Base-by-base conservation (phyloP, 2,797 vertebrate genomes). In the Crocodylus rhombifer region DNA sequence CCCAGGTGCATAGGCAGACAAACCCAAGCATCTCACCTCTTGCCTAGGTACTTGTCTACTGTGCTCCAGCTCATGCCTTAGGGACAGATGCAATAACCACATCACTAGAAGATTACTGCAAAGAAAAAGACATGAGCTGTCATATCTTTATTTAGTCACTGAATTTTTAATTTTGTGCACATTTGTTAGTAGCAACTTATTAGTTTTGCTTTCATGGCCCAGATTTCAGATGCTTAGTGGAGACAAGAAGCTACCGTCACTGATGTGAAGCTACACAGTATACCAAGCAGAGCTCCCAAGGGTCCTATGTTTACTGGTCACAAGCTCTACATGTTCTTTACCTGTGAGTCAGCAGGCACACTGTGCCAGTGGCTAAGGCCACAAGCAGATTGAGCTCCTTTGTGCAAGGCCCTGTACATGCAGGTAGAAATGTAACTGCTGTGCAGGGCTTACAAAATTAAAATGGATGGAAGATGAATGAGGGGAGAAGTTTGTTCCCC, bases 181-280 rank as follows among this genome's bases (percentile, higher is more conserved):
- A 33, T 28, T 4, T 9, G 5, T 18, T 30, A 23, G 4, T 26
- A 82, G 65, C 25, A 69, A 21, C 58, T 78, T 30, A 80, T 58
- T 56, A 56, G 7, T 92, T 90, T 86, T 71, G 57, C 58, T 65
- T 86, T 75, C 60, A 23, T 74, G 65, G 65, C 18, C 18, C 12
- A 13, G 65, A 36, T 69, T 33, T 20, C 14, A 21, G 30, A 20
- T 36, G 7, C 14, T 36, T 12, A 33, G 30, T 36, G 65, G 18
- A 20, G 18, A 33, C 14, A 20, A 51, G 61, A 25, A 4, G 9
- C 25, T 55, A 6, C 0, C 4, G 65, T 20, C 0, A 1, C 30
- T 25, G 30, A 67, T 30, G 4, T 28, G n/a, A 30, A 30, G 18
- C 17, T 17, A 8, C n/a, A 33, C 17, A 33, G n/a, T 20, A 36